Base-by-base conservation (phyloP, 1,140 invertebrate genomes). In the Trachymyrmex cornetzi region DNA sequence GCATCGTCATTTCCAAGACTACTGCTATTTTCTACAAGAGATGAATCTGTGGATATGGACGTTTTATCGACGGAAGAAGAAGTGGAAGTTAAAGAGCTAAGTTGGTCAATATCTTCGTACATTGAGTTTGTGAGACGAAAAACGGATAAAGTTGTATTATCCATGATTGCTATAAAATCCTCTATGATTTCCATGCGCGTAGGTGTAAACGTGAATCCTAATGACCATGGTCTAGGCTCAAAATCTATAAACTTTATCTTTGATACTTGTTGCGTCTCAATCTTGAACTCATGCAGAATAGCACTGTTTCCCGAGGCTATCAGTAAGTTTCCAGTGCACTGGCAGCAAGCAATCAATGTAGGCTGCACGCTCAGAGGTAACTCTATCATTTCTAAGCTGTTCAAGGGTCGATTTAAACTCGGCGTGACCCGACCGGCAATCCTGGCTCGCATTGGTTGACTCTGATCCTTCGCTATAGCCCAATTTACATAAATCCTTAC, bases 351-450 rank as follows among this genome's bases (percentile, higher is more conserved):
- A 38, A 97, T 96, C 57, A 93, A 93, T n/a, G 95, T 95, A 0
- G 97, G 96, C 63, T 94, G 96, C 89, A 90, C 89, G 55, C 95
- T 96, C 0, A 97, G 91, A 2, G 97, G 97, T 27, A 97, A 93
- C 89, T 97, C 97, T 82, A 97, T 97, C 97, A 97, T 97, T 91
- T 97, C 97, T 53, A 97, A 92, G 88, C 95, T 94, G 80, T 95
- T 95, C 71, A 96, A 88, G n/a, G 96, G 96, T 71, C 96, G 94
- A 84, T 96, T 96, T 66, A 95, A 95, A 77, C 96, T 97, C 0
- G 97, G 96, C 2, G 97, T 97, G 1, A 97, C 97, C 67, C 97
- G 91, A 1, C 97, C 97, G 19, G 97, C 97, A 57, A 97, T 97
- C 75, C 97, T 95, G 2, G 97, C 97, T 81, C 97, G 94, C 96